These are phyloP conservation scores for Mobula hypostoma DNA, from an alignment of 2,113 vertebrate species.

Conservation along the genomic window DNA sequence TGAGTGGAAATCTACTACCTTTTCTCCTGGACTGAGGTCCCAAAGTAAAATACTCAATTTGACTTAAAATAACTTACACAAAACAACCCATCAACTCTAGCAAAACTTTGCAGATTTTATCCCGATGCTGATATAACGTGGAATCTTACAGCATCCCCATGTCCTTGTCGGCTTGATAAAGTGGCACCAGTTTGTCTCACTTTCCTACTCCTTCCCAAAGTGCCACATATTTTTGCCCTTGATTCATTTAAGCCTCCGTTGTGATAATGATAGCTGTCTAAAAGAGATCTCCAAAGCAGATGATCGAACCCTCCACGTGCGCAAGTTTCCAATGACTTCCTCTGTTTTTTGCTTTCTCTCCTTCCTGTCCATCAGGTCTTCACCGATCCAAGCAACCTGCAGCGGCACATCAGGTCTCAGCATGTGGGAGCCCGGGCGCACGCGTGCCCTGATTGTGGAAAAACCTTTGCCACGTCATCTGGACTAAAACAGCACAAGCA, in stretches of 20 bases:
- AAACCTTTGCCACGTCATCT: conserved; percentile 97
- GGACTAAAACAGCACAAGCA: conserved; percentile 99
- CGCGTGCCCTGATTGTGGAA: conserved; percentile 95
- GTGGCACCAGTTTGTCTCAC: neutral
- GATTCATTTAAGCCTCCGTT: neutral
- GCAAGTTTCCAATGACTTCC: conserved; percentile 3
- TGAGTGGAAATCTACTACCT: neutral
- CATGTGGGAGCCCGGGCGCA: conserved; percentile 91
- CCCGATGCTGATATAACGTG: neutral
- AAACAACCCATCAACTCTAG: neutral
- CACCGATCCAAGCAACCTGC: conserved; percentile 98
- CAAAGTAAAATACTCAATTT: neutral
- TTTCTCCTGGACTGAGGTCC: neutral
- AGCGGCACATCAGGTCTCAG: conserved; percentile 96
- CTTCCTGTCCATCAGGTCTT: conserved; percentile 70
- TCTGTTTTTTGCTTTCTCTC: conserved; percentile 18
- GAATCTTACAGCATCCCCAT: neutral
- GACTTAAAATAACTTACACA: neutral
- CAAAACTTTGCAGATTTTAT: neutral
- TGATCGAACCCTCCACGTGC: neutral
- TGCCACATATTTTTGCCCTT: neutral
- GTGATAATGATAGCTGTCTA: neutral
- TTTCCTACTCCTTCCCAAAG: neutral
- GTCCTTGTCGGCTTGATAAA: neutral
- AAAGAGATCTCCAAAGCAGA: neutral